Evolutionary conservation across 1,140 invertebrate genomes (phyloP), one percentile per base, ranked within the genome.

Genomic region (Paraescarpia echinospica): DNA sequence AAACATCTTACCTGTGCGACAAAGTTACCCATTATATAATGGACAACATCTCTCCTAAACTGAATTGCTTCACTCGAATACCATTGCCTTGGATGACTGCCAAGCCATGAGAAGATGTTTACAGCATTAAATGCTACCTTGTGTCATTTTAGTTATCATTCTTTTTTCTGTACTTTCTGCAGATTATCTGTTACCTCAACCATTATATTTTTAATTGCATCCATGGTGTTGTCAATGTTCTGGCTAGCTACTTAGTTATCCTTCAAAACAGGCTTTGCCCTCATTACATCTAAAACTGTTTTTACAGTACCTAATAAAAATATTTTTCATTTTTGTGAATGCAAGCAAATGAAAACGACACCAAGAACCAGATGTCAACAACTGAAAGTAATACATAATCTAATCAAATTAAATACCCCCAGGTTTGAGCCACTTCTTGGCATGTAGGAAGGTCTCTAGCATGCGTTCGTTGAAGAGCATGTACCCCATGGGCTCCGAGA

Each of bases 401-500:
- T 27, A 77, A 77, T 12, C 2, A 77, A 22, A 27, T 27, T 27
- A 77, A 77, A 94, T 95, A 97, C 98, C 98, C 95, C 97, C 97
- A 91, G 98, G 98, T 96, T 98, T 98, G 27, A 99, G 97, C 98
- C 99, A 99, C 95, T 99, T 99, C 95, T 99, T 99, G 4, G 99
- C 99, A 96, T 99, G 99, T 90, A 99, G 96, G 96, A 99, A 99
- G 8, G 99, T 99, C 96, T 99, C 99, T 93, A 99, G 96, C 99
- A 99, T 99, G 94, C 99, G 97, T 96, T 99, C 99, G 96, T 99
- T 99, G 95, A 99, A 99, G 22, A 99, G 96, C 99, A 99, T 99
- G 95, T 99, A 99, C 35, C 99, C 99, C 99, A 99, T 99, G 0
- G 99, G 99, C 96, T 99, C 99, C 14, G 99, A 99, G 93, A 99